phyloP scores from a whole-genome alignment of 2,797 vertebrate genomes.

The Anisognathus igniventris region DNA sequence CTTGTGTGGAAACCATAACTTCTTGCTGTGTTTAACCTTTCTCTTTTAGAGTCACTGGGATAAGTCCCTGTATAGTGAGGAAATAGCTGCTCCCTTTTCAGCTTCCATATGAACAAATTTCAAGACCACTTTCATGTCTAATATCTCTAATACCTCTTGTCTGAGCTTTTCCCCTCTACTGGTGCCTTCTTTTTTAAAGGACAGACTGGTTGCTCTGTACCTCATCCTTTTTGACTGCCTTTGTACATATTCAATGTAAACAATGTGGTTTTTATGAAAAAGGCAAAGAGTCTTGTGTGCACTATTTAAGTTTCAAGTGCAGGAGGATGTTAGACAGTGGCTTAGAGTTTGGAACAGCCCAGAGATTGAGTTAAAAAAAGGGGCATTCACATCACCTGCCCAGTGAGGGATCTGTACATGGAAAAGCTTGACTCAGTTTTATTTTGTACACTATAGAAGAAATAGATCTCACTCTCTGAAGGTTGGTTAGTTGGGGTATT shows the following conservation, averaged over 20 bases:
- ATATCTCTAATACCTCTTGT: neutral
- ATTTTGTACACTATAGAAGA: neutral
- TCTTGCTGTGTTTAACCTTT: neutral
- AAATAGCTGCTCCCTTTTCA: neutral
- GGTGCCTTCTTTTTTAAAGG: neutral
- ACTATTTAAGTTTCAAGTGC: neutral
- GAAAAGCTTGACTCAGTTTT: neutral
- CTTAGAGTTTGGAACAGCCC: neutral
- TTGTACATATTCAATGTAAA: neutral
- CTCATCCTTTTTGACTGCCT: neutral
- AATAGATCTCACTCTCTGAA: neutral
- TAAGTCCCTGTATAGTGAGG: neutral
- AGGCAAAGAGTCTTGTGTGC: neutral
- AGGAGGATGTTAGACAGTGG: neutral
- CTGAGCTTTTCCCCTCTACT: neutral
- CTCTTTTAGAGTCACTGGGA: neutral
- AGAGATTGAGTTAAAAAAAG: neutral
- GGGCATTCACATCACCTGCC: slow-evolving; percentile 27
- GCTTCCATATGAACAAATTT: neutral
- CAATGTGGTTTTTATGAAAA: neutral
- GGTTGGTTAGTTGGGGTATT: neutral
- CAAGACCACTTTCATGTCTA: neutral
- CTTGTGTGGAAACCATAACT: neutral
- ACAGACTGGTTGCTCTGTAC: neutral
- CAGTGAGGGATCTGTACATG: neutral